phyloP scores from a whole-genome alignment of 2,888 invertebrate genomes.

The Corbicula japonica region DNA sequence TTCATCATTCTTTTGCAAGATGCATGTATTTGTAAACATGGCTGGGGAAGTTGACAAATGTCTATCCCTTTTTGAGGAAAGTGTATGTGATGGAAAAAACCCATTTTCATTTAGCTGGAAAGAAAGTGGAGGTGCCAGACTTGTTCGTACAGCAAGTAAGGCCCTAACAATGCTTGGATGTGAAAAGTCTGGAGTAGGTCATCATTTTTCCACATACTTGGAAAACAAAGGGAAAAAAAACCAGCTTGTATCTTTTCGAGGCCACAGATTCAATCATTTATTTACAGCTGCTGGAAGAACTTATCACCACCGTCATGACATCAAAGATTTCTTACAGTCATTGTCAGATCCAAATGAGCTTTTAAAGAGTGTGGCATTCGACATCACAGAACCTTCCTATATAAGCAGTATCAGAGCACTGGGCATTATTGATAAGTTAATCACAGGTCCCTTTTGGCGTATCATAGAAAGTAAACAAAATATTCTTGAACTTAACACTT shows the following conservation, averaged over 20 bases:
- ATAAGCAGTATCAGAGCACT: constrained; percentile 11
- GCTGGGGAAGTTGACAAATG: constrained; percentile 43
- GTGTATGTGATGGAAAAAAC: constrained; percentile 20
- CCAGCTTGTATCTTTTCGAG: constrained; percentile 7
- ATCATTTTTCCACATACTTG: constrained; percentile 23
- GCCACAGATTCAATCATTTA: constrained; percentile 10
- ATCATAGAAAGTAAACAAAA: not conserved
- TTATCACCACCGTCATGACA: constrained; percentile 8
- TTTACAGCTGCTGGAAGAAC: constrained; percentile 12
- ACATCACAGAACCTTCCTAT: not conserved
- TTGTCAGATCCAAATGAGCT: constrained; percentile 22
- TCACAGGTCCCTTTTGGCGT: constrained; percentile 21
- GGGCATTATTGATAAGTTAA: constrained; percentile 17
- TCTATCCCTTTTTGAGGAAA: constrained; percentile 34
- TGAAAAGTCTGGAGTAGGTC: constrained; percentile 37
- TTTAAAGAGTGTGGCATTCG: constrained; percentile 15
- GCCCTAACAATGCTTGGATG: constrained; percentile 32
- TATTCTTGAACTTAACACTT: constrained; percentile 10
- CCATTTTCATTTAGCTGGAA: constrained; percentile 24
- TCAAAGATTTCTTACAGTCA: not conserved
- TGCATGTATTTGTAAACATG: constrained; percentile 57
- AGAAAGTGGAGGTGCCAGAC: constrained; percentile 26
- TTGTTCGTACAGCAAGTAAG: constrained; percentile 28
- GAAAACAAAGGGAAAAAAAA: not conserved
- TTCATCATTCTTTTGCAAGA: constrained; percentile 37